phyloP scores from a whole-genome alignment of 2,888 invertebrate genomes.

The Lypha dubia region DNA sequence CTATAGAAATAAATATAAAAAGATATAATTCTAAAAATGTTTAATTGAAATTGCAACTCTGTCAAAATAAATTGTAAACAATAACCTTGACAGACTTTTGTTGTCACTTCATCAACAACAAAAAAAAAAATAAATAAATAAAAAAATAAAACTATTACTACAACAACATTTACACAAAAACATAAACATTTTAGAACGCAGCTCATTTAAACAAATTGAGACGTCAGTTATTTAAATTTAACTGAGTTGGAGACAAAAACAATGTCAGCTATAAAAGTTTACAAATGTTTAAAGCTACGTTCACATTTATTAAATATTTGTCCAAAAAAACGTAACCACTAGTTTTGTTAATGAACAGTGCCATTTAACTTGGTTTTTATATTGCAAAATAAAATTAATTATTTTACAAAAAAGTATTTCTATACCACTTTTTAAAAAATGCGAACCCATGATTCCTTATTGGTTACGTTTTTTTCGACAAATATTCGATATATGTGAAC shows the following conservation, averaged over 20 bases:
- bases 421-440: no score
- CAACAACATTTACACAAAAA: conserved; percentile 37
- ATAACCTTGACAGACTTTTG: conserved; percentile 52
- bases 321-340: no score
- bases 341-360: no score
- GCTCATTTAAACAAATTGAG: conserved; percentile 51
- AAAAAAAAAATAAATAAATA: neutral
- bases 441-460: no score
- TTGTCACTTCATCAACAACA: neutral
- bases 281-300: conserved; percentile 10
- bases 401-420: no score
- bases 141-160: conserved; percentile 7
- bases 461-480: no score
- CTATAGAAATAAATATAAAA: no score
- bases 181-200: conserved; percentile 21
- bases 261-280: conserved; percentile 3
- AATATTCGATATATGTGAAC: no score
- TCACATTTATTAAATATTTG: no score
- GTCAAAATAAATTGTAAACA: conserved; percentile 34
- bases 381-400: no score
- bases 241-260: conserved; percentile 18
- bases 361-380: no score
- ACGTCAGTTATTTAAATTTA: conserved; percentile 50
- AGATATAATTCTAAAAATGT: neutral
- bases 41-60: conserved; percentile 49